Base-by-base conservation (phyloP, 2,888 invertebrate genomes). In the Eristalis arbustorum region DNA sequence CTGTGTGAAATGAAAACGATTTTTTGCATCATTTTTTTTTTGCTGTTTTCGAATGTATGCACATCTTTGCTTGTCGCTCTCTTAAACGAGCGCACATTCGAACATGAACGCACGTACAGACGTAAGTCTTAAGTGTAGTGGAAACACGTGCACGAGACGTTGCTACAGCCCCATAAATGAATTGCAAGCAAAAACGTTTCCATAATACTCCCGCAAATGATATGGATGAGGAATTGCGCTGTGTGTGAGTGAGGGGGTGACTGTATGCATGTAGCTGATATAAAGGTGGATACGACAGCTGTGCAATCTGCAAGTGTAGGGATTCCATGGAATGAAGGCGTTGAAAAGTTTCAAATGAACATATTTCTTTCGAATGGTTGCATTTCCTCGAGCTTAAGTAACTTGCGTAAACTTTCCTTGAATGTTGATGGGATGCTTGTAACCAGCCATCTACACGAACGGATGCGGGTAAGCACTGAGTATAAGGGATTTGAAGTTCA, bases 351-450 rank as follows among this genome's bases (percentile, higher is more conserved):
- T 78, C 49, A 68, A 87, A 83, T 87, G 72, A 83, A 83, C 74
- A 87, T 75, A 83, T 79, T 77, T 83, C 82, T 56, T 87, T 82
- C 74, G n/a, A 78, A 82, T 87, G 78, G 78, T 69, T 83, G 78
- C 85, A 78, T 78, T 87, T 74, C 69, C 57, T 67, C 6, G 49
- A 78, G 49, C 78, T 76, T 49, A 75, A 69, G 73, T 85, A 78
- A 83, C 74, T 87, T 82, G 83, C 63, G 59, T 77, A 83, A 83
- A 78, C 66, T 83, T 87, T 83, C 83, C 78, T 67, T 66, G 67
- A 61, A 83, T 75, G 63, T 69, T 69, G 68, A 82, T 85, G 82
- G 77, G 40, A 74, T 77, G 80, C 69, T 64, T 49, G 49, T 49
- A 22, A 18, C 4, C n/a, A n/a, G n/a, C 14, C 5, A 63, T 62